Evolutionary conservation across 2,888 invertebrate species (phyloP).

Genomic region (Drosophila niveifrons): DNA sequence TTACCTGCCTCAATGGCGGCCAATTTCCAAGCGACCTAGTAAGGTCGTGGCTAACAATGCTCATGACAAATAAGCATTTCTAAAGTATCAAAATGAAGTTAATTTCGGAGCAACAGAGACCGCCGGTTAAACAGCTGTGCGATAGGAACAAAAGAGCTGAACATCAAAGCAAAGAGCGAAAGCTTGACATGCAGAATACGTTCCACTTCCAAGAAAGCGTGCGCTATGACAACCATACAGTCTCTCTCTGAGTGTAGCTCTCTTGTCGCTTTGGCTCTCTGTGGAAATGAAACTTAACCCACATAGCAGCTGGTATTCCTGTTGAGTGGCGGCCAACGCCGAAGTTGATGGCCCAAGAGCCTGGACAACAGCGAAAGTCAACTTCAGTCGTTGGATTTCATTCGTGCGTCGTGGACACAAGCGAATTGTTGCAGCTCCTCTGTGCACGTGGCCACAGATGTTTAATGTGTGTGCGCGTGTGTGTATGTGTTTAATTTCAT

Average conservation of each 20-base stretch:
- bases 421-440: constrained; percentile 38
- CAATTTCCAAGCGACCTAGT: constrained; percentile 33
- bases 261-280: background rate
- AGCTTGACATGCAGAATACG: constrained; percentile 37
- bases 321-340: constrained; percentile 12
- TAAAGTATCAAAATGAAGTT: constrained; percentile 28
- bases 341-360: constrained; percentile 38
- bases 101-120: constrained; percentile 9
- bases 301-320: constrained; percentile 40
- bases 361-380: constrained; percentile 46
- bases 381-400: constrained; percentile 83
- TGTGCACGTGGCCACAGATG: constrained; percentile 29
- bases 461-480: constrained; percentile 4
- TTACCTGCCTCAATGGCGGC: constrained; percentile 76
- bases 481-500: constrained; percentile 2
- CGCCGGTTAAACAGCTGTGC: constrained; percentile 61
- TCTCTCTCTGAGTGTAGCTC: background rate
- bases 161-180: constrained; percentile 41
- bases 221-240: background rate
- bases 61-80: constrained; percentile 14
- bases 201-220: constrained; percentile 66
- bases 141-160: constrained; percentile 22
- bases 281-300: constrained; percentile 55
- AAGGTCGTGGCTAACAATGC: constrained; percentile 46
- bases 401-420: constrained; percentile 81